Evolutionary conservation across 1,140 invertebrate species (phyloP), one percentile per base, ranked within the genome.

Genomic region (Pogonomyrmex barbatus): DNA sequence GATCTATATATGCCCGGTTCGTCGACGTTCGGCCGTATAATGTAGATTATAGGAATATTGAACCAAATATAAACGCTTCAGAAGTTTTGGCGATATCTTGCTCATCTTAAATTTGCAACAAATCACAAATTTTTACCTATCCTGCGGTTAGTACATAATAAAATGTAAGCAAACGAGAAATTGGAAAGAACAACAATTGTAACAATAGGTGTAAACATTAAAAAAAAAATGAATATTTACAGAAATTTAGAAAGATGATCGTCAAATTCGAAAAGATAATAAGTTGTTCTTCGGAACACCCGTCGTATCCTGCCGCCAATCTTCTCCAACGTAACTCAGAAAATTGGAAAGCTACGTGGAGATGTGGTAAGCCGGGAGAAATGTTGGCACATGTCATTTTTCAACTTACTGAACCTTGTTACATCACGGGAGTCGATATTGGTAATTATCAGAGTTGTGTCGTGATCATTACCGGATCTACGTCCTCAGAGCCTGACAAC

Each of bases 381-480:
- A 90, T 94, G 85, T 78, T 95, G 36, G 91, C 92, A 0, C 91
- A 91, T 10, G 91, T 95, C 0, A 93, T 92, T 52, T 93, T 95
- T 85, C 90, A 95, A 85, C 83, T 95, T 6, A 3, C 88, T 2
- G 93, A 95, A 78, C 60, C 93, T 1, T 90, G 91, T 0, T 92
- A 90, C 4, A 94, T 95, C 60, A 95, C 91, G 3, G 95, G 94
- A 4, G 6, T 95, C 5, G 94, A 95, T 10, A 92, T 95, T 60
- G 94, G 93, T 24, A 95, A 95, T 89, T 94, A 94, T 86, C 92
- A 91, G 12, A 94, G 92, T 2, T 95, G 94, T 12, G 87, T 94
- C 4, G 92, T 95, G 6, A 88, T 94, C 52, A 91, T 95, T 2
- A 89, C 92, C 45, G 94, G 93, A 14, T 94, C 94, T 8, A 94